Percentiles rank a stretch among this genome's conserved stretches.
Conservation (phyloP, 2,113 vertebrate species). For the Eurypyga helias region DNA sequence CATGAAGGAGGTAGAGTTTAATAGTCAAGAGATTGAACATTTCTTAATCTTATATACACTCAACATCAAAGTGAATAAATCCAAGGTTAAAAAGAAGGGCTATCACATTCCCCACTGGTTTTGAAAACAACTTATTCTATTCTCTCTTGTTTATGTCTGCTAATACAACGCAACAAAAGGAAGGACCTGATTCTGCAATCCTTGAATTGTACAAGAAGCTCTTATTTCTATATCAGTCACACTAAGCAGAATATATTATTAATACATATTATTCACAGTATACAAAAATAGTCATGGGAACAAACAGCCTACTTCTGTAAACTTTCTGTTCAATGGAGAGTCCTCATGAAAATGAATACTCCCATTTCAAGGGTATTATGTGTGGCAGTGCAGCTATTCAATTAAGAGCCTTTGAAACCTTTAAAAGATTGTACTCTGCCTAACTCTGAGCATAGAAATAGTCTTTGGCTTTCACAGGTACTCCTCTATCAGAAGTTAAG, state of each 20-base stretch:
- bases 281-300: neutral
- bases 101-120: neutral
- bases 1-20: conserved; percentile 42
- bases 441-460: conserved; percentile 1
- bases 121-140: neutral
- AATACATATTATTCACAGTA: neutral
- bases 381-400: neutral
- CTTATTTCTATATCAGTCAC: neutral
- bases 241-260: neutral
- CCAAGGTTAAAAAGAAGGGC: conserved; percentile 51
- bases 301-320: neutral
- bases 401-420: conserved; percentile 30
- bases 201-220: neutral
- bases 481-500: neutral
- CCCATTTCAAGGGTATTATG: neutral
- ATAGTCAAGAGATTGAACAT: conserved; percentile 39
- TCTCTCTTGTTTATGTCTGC: neutral
- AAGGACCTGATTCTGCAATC: neutral
- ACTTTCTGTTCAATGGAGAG: neutral
- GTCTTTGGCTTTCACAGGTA: neutral
- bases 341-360: conserved; percentile 1
- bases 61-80: conserved; percentile 48
- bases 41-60: conserved; percentile 51
- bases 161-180: neutral
- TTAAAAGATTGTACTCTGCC: conserved; percentile 14